Evolutionary conservation across 2,797 vertebrate genomes (phyloP), one percentile per base, ranked within the genome.

Genomic region (Crenichthys baileyi): DNA sequence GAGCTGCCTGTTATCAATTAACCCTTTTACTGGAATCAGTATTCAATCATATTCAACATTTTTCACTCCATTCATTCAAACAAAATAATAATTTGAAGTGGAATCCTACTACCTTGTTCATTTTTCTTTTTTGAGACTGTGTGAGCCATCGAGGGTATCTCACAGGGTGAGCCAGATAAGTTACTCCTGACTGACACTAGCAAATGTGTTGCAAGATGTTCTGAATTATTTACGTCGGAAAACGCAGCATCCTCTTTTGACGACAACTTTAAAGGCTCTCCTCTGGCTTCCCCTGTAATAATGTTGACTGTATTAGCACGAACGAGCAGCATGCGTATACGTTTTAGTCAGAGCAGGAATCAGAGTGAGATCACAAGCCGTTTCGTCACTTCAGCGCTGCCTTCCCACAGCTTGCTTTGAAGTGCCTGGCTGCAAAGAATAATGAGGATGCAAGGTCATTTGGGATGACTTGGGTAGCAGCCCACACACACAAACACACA

Each of bases 401-500:
- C 77, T 41, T 91, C 88, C 88, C 84, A 90, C 89, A 70, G 89
- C 84, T 90, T 73, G 81, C 92, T 92, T 92, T 93, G 91, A 93
- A 94, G 93, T 90, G 87, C 80, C 87, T 87, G 83, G 75, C 81
- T 92, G 85, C 82, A 79, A 88, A 89, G 90, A 93, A 93, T 94
- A 94, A 95, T 93, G 91, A 94, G 92, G 86, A 93, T 88, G 86
- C 90, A 91, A 94, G 94, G 94, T 94, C 91, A 87, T 92, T 92
- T 92, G 84, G 83, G 92, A 93, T 92, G 90, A 85, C 80, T 90
- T 80, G 80, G 84, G 83, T 78, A 87, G 68, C 75, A 79, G 83
- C 87, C 83, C 82, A 81, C 89, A 83, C 81, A 87, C 83, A 76
- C 51, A 55, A 51, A 71, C 75, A 58, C 75, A 75, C 53, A 77